Conservation (phyloP, 1,140 invertebrate species). For the Adoxophyes honmai region DNA sequence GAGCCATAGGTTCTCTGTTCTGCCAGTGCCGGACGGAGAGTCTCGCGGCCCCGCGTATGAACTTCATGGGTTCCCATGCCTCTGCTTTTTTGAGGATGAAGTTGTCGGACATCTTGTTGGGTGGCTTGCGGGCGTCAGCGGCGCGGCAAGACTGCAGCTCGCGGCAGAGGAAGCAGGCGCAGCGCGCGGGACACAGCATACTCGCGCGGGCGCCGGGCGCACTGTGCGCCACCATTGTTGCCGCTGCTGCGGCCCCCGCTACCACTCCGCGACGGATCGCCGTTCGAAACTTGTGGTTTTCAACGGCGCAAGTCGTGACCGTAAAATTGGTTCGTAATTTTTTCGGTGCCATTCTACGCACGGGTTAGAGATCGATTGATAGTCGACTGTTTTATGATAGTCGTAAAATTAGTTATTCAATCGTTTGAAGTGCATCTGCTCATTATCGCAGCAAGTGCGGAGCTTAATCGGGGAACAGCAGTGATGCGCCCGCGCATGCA, state of each 20-base stretch:
- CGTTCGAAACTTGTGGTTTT: constrained; percentile 10
- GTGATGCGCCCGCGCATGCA: constrained; percentile 18
- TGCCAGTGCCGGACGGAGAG: constrained; percentile 73
- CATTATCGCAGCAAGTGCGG: constrained; percentile 19
- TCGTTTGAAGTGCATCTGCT: constrained; percentile 19
- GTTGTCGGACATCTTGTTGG: constrained; percentile 68
- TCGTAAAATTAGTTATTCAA: constrained; percentile 9
- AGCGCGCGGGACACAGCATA: constrained; percentile 77
- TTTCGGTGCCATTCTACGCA: neutral
- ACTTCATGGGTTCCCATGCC: constrained; percentile 75
- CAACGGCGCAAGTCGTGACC: neutral
- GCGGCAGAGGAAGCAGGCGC: constrained; percentile 79
- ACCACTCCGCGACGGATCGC: no score
- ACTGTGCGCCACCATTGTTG: constrained; percentile 55
- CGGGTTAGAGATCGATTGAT: constrained; percentile 47
- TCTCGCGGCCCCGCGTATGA: constrained; percentile 75
- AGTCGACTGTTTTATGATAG: constrained; percentile 17
- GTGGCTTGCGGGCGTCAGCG: constrained; percentile 59
- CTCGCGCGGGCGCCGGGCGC: constrained; percentile 54
- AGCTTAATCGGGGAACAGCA: constrained; percentile 18
- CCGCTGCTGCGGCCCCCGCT: constrained; percentile 45
- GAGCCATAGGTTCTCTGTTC: constrained; percentile 53
- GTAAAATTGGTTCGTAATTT: neutral
- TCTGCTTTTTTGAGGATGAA: constrained; percentile 80
- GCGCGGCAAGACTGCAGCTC: constrained; percentile 75